A percentile compares a stretch with the other conserved stretches of the same genome.
phyloP scores from a whole-genome alignment of 2,888 invertebrate species.

The Dicyrtomina minuta region DNA sequence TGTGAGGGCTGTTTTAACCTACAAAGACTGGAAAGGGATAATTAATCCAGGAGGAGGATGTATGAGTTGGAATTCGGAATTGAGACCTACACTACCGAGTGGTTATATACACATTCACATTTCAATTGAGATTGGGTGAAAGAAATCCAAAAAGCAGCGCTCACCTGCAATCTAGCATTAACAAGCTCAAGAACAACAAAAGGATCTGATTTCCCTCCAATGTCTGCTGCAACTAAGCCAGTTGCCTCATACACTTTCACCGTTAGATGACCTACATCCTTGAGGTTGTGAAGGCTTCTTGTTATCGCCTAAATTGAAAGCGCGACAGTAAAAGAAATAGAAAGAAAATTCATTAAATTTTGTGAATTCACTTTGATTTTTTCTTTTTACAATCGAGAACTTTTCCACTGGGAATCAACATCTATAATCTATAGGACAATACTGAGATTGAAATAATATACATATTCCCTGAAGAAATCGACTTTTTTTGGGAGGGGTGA shows the following conservation, averaged over 20 bases:
- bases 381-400: too few species aligned
- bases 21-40: too few species aligned
- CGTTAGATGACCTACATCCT: slow-evolving; percentile 90
- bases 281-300: slow-evolving; percentile 69
- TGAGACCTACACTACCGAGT: too few species aligned
- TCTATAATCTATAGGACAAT: too few species aligned
- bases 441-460: too few species aligned
- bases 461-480: too few species aligned
- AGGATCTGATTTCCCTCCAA: slow-evolving; percentile 97
- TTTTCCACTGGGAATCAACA: too few species aligned
- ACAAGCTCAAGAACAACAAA: slow-evolving; percentile 95
- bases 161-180: slow-evolving; percentile 74
- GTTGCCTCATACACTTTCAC: slow-evolving; percentile 80
- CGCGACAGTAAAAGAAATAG: slow-evolving; percentile 40
- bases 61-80: too few species aligned
- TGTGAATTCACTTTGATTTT: neutral
- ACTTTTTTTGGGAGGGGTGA: too few species aligned
- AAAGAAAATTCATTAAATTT: neutral
- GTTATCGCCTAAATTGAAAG: slow-evolving; percentile 64
- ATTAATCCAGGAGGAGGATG: too few species aligned
- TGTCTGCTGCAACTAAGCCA: slow-evolving; percentile 89
- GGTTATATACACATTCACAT: neutral
- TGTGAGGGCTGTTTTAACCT: too few species aligned
- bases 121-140: too few species aligned
- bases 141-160: neutral